phyloP scores from a whole-genome alignment of 2,888 invertebrate genomes.

The Agrochola lota region DNA sequence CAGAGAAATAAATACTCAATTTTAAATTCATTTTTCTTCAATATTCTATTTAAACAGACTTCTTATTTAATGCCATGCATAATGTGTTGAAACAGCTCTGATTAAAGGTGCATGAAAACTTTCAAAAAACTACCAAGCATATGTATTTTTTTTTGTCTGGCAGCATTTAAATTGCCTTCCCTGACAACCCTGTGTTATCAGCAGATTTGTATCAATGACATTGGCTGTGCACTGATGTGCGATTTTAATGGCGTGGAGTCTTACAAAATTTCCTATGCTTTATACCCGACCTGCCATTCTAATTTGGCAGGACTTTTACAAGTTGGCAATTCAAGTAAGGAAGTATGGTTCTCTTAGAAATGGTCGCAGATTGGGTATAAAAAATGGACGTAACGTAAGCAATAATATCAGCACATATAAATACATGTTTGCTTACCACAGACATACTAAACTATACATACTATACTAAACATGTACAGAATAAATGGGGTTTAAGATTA shows the following conservation, averaged over 20 bases:
- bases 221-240: slow-evolving; percentile 41
- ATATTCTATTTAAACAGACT: slow-evolving; percentile 22
- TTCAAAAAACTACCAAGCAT: slow-evolving; percentile 50
- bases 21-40: not conserved
- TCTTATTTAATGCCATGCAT: slow-evolving; percentile 25
- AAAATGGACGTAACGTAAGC: slow-evolving; percentile 30
- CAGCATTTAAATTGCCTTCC: slow-evolving; percentile 12
- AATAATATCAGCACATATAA: slow-evolving; percentile 49
- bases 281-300: slow-evolving; percentile 6
- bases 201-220: slow-evolving; percentile 24
- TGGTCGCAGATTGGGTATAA: slow-evolving; percentile 31
- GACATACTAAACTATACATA: slow-evolving; percentile 64
- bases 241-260: slow-evolving; percentile 22
- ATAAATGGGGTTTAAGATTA: slow-evolving; percentile 79
- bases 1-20: slow-evolving; percentile 33
- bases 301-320: slow-evolving; percentile 32
- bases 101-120: slow-evolving; percentile 46
- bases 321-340: slow-evolving; percentile 20
- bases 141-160: slow-evolving; percentile 42
- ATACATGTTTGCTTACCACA: slow-evolving; percentile 59
- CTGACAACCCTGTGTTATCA: slow-evolving; percentile 57
- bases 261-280: slow-evolving; percentile 22
- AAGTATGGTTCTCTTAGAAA: slow-evolving; percentile 12
- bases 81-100: slow-evolving; percentile 32
- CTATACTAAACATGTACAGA: slow-evolving; percentile 69